Evolutionary conservation across 2,888 invertebrate species (phyloP).

Genomic region (Drosophila picticornis): DNA sequence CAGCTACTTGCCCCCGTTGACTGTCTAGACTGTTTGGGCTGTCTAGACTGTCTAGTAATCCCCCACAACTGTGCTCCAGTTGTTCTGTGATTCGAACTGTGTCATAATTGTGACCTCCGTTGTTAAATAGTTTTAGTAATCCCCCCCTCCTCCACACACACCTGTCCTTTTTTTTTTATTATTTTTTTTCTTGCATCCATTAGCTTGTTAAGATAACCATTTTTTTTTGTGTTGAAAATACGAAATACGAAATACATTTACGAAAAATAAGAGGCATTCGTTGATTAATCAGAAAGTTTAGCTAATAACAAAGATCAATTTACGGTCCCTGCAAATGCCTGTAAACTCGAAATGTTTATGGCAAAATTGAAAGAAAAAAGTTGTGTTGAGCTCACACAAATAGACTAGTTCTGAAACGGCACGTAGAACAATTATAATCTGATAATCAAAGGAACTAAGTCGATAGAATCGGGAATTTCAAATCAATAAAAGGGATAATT

Average conservation of each 20-base stretch:
- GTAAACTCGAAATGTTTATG: not conserved
- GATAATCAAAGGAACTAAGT: not conserved
- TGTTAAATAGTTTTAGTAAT: slow-evolving; percentile 73
- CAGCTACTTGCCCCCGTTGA: slow-evolving; percentile 71
- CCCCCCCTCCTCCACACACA: not conserved
- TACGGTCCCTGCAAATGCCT: not conserved
- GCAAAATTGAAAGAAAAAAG: not conserved
- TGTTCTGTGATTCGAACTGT: slow-evolving; percentile 63
- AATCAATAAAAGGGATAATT: not conserved
- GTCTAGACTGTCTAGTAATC: slow-evolving; percentile 62
- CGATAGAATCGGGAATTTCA: not conserved
- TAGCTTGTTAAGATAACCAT: slow-evolving; percentile 29
- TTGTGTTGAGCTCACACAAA: not conserved
- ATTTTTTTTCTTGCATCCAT: slow-evolving; percentile 17
- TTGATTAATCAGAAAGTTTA: not conserved
- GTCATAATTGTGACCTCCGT: slow-evolving; percentile 63
- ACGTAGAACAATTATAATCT: not conserved
- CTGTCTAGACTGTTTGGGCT: slow-evolving; percentile 59
- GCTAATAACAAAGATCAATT: not conserved
- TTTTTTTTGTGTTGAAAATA: slow-evolving; percentile 54
- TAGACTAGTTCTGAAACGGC: not conserved
- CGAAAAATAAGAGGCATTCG: not conserved
- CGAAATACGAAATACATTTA: slow-evolving; percentile 27
- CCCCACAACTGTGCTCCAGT: slow-evolving; percentile 18
- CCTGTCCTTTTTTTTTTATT: slow-evolving; percentile 32